Evolutionary conservation across 2,113 vertebrate genomes (phyloP).

Genomic region (Tenebrosternarchus preto): DNA sequence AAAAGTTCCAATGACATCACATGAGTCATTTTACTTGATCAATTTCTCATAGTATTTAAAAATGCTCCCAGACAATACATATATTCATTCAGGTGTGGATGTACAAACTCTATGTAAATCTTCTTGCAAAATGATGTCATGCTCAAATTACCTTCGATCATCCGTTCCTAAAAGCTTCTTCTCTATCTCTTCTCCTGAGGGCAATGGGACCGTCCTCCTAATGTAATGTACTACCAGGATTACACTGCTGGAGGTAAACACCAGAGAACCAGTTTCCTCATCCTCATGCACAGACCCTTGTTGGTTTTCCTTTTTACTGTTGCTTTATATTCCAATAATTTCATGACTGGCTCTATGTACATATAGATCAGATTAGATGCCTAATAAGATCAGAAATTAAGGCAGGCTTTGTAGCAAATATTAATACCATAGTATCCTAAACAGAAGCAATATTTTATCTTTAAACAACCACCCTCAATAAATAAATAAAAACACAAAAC

Average conservation of each 20-base stretch:
- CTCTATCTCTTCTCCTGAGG: conserved; percentile 47
- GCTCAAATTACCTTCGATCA: conserved; percentile 22
- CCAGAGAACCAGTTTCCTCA: conserved; percentile 51
- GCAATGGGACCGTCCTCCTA: conserved; percentile 63
- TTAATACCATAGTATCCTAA: neutral
- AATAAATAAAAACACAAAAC: too few relatives aligned
- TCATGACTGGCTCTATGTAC: too few relatives aligned
- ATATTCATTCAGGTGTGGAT: neutral
- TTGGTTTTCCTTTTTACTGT: conserved; percentile 57
- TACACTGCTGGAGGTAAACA: conserved; percentile 74
- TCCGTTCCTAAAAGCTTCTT: conserved; percentile 29
- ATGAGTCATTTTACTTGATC: neutral
- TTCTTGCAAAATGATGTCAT: neutral
- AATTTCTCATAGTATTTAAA: neutral
- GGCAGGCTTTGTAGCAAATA: neutral
- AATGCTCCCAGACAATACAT: too few relatives aligned
- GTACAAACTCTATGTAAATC: neutral
- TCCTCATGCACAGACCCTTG: conserved; percentile 44
- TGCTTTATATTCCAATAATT: conserved; percentile 27
- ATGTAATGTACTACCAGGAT: conserved; percentile 75
- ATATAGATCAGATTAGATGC: too few relatives aligned
- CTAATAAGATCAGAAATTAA: too few relatives aligned
- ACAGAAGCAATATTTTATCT: too few relatives aligned
- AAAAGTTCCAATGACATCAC: neutral
- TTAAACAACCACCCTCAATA: too few relatives aligned